Conservation (phyloP, 2,113 vertebrate genomes). For the Ochotona curzoniae region DNA sequence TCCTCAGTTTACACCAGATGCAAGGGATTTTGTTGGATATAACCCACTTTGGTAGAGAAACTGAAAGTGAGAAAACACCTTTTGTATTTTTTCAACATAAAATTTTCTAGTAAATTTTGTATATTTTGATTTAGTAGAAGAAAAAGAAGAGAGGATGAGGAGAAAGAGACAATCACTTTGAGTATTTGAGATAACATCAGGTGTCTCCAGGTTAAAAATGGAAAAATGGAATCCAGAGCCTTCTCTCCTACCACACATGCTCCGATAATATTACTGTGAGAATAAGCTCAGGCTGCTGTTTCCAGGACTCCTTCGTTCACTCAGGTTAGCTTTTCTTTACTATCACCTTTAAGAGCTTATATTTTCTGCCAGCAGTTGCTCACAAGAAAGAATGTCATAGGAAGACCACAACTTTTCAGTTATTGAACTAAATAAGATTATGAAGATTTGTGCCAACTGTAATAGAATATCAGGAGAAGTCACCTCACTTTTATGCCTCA, state of each 20-base stretch:
- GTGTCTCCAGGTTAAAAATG: neutral
- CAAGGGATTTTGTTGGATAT: neutral
- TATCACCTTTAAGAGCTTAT: neutral
- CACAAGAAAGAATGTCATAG: neutral
- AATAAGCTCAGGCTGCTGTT: neutral
- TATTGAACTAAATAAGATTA: neutral
- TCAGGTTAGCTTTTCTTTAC: neutral
- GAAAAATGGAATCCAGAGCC: neutral
- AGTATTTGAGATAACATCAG: neutral
- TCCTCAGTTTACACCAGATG: neutral
- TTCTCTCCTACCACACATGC: neutral
- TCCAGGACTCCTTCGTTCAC: neutral
- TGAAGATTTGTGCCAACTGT: neutral
- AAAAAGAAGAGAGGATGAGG: neutral
- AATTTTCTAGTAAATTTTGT: neutral
- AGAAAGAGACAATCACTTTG: neutral
- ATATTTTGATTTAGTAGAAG: neutral
- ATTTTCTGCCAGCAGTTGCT: slow-evolving; percentile 9
- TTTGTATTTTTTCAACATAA: neutral
- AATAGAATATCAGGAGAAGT: neutral
- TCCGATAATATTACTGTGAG: neutral
- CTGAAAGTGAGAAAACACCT: neutral
- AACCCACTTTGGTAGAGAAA: neutral
- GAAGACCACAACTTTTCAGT: neutral
- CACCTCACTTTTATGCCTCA: neutral